Conservation (phyloP, 1,140 invertebrate genomes). For the Zaprionus capensis region DNA sequence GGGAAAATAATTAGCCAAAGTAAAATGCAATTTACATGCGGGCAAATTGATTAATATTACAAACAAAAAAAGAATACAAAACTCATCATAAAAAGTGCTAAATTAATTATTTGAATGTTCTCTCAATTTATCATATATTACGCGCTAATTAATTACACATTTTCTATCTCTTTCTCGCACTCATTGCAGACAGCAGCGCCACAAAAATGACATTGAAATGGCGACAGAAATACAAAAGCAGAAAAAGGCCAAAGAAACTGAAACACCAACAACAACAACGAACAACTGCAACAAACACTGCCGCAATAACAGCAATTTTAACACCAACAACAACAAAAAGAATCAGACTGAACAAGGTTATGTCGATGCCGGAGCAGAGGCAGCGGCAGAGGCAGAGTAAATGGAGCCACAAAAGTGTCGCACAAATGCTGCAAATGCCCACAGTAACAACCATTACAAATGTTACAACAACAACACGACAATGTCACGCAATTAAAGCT, state of each 20-base stretch:
- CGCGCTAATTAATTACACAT: slow-evolving; percentile 7
- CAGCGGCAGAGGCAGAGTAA: slow-evolving; percentile 55
- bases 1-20: background rate
- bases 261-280: slow-evolving; percentile 69
- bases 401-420: slow-evolving; percentile 64
- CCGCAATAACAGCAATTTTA: slow-evolving; percentile 52
- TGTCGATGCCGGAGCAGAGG: slow-evolving; percentile 38
- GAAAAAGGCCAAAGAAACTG: slow-evolving; percentile 80
- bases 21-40: background rate
- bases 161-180: background rate
- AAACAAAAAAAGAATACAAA: background rate
- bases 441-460: slow-evolving; percentile 38
- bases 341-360: slow-evolving; percentile 63
- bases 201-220: slow-evolving; percentile 82
- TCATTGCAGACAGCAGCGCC: slow-evolving; percentile 56
- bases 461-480: slow-evolving; percentile 47
- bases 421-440: slow-evolving; percentile 65
- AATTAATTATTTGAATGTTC: background rate
- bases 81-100: background rate
- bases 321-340: slow-evolving; percentile 36
- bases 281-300: slow-evolving; percentile 50
- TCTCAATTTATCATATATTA: background rate
- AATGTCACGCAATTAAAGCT: slow-evolving; percentile 77
- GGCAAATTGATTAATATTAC: slow-evolving; percentile 10
- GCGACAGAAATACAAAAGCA: slow-evolving; percentile 83